Conservation (phyloP, 2,888 invertebrate species). For the Lasiommata megera region DNA sequence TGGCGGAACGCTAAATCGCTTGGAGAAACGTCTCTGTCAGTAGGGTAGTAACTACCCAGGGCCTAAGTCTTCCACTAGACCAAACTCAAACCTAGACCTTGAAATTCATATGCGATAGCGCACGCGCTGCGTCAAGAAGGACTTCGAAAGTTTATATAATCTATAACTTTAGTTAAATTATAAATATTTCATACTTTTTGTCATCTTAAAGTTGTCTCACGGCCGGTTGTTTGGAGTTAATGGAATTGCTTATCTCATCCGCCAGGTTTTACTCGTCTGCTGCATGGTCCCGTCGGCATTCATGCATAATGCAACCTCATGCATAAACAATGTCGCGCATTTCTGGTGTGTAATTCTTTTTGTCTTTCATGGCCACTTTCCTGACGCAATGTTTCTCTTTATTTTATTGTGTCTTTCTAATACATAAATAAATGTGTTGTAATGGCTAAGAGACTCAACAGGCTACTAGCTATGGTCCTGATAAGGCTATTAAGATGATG, state of each 20-base stretch:
- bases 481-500: no score
- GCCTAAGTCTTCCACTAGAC: no score
- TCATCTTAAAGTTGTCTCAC: background rate
- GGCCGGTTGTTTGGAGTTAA: conserved; percentile 2
- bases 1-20: no score
- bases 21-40: no score
- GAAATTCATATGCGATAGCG: no score
- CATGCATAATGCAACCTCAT: conserved; percentile 71
- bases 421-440: background rate
- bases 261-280: conserved; percentile 31
- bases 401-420: background rate
- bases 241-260: conserved; percentile 19
- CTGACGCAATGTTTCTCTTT: conserved; percentile 29
- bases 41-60: no score
- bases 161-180: no score
- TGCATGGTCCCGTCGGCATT: conserved; percentile 54
- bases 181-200: no score
- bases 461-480: no score
- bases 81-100: no score
- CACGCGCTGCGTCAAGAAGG: no score
- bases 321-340: conserved; percentile 65
- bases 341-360: conserved; percentile 50
- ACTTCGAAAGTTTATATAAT: no score
- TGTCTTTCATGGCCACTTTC: conserved; percentile 45
- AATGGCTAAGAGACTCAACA: background rate